Evolutionary conservation across 2,888 invertebrate genomes (phyloP).

Genomic region (Neoascia interrupta): DNA sequence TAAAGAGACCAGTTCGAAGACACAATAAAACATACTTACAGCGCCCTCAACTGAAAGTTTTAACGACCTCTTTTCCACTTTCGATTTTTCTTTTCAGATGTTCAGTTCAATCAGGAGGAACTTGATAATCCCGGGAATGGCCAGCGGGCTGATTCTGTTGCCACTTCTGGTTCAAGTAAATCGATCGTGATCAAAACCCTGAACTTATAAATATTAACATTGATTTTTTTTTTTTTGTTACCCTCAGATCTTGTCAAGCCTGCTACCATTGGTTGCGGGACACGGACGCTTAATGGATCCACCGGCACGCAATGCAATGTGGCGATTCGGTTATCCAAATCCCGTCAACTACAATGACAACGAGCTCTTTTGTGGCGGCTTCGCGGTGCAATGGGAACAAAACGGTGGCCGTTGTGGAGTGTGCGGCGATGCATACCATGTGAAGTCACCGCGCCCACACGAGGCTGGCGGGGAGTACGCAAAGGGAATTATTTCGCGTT

Average conservation of each 20-base stretch:
- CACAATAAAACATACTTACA: conserved; percentile 14
- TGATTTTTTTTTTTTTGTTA: conserved; percentile 9
- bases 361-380: conserved; percentile 95
- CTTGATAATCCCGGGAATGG: conserved; percentile 29
- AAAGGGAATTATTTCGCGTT: conserved; percentile 90
- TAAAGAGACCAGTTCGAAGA: conserved; percentile 21
- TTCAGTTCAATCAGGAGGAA: conserved; percentile 21
- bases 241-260: conserved; percentile 38
- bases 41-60: conserved; percentile 12
- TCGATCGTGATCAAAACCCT: conserved; percentile 5
- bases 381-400: conserved; percentile 93
- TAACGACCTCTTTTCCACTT: conserved; percentile 52
- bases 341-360: conserved; percentile 97
- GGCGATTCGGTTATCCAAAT: conserved; percentile 96
- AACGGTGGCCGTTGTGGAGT: conserved; percentile 92
- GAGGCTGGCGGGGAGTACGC: conserved; percentile 93
- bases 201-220: conserved; percentile 14
- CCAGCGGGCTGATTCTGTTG: conserved; percentile 34
- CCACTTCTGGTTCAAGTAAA: conserved; percentile 59
- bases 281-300: conserved; percentile 96
- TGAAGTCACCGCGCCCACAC: conserved; percentile 87
- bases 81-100: conserved; percentile 46
- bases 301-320: conserved; percentile 95
- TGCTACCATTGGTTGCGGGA: conserved; percentile 81
- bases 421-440: conserved; percentile 92